These are phyloP conservation scores for Epinotia bilunana DNA, from an alignment of 2,888 invertebrate genomes.

Conservation along the genomic window DNA sequence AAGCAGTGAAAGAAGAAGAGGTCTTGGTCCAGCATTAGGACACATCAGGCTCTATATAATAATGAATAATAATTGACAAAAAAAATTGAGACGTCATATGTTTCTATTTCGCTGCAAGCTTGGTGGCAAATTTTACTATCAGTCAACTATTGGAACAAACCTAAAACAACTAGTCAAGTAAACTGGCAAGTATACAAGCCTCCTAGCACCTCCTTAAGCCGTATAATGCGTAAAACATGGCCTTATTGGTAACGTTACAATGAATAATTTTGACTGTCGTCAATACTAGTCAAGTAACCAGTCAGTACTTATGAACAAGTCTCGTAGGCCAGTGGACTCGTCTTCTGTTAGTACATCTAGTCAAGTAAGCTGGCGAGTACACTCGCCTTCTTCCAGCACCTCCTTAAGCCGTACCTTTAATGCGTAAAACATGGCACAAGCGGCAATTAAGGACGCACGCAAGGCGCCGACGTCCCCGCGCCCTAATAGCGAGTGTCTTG, in stretches of 20 bases:
- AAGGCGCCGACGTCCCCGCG: conserved; percentile 77
- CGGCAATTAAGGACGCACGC: conserved; percentile 76
- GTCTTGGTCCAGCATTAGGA: no score
- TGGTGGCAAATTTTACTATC: no score
- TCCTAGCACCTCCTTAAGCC: not conserved
- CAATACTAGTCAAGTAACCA: no score
- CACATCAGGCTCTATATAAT: no score
- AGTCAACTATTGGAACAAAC: no score
- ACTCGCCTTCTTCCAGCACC: conserved; percentile 10
- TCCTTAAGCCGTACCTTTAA: conserved; percentile 23
- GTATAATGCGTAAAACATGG: conserved; percentile 53
- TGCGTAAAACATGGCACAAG: conserved; percentile 56
- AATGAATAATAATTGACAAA: no score
- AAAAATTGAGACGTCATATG: no score
- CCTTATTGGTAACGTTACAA: not conserved
- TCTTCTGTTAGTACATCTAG: not conserved
- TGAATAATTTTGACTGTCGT: no score
- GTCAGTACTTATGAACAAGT: no score
- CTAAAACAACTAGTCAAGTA: not conserved
- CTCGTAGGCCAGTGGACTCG: no score
- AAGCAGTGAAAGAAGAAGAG: no score
- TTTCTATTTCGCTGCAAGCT: no score
- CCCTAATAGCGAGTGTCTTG: conserved; percentile 44
- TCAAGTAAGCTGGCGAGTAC: not conserved
- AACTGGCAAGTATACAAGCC: conserved; percentile 2